phyloP scores from a whole-genome alignment of 2,888 invertebrate species.

The Pseudococcus longispinus region DNA sequence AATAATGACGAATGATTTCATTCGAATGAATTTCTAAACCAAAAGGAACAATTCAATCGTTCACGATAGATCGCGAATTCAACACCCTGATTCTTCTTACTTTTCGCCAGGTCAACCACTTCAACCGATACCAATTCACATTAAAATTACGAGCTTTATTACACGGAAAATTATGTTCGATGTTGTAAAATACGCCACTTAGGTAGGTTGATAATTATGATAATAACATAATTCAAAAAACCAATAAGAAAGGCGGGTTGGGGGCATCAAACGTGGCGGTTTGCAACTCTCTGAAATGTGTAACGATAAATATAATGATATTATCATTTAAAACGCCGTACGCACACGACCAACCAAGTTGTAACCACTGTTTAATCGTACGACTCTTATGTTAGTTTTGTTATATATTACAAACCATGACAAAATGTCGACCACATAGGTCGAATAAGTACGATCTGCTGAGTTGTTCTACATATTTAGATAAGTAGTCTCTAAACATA shows the following conservation, averaged over 20 bases:
- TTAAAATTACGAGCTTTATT: neutral
- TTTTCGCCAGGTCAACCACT: neutral
- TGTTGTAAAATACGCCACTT: neutral
- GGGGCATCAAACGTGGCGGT: neutral
- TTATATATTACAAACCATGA: conserved; percentile 38
- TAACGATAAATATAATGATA: conserved; percentile 40
- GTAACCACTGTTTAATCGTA: conserved; percentile 35
- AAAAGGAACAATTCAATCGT: too few relatives aligned
- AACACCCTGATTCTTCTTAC: neutral
- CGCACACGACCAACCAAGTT: conserved; percentile 7
- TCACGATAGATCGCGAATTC: neutral
- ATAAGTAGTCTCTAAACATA: neutral
- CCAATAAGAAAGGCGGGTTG: neutral
- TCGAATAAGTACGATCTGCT: neutral
- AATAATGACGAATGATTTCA: too few relatives aligned
- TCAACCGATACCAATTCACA: neutral
- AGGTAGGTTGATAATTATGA: neutral
- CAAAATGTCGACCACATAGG: conserved; percentile 39
- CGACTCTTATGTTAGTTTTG: conserved; percentile 13
- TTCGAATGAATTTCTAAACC: too few relatives aligned
- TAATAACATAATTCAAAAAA: neutral
- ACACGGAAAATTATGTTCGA: neutral
- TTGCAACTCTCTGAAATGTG: neutral
- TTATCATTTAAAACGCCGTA: conserved; percentile 29
- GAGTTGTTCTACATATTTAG: neutral